Conservation (phyloP, 2,888 invertebrate species). For the Stenodera caucasica region DNA sequence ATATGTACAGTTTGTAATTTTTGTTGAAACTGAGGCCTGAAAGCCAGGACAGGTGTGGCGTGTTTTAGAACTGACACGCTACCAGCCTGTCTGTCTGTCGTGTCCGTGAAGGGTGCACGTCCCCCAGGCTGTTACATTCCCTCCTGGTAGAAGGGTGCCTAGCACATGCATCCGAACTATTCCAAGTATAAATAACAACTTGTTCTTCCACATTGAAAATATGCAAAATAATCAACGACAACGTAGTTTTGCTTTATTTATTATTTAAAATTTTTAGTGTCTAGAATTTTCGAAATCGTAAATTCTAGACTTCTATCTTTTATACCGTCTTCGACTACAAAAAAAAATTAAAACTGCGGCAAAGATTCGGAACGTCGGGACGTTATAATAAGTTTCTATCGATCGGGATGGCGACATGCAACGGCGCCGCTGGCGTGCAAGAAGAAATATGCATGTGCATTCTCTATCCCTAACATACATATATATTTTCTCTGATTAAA, state of each 20-base stretch:
- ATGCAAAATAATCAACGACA: neutral
- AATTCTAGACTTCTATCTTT: neutral
- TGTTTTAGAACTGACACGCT: constrained; percentile 13
- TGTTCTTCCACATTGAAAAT: neutral
- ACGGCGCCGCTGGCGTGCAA: constrained; percentile 4
- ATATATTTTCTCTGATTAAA: neutral
- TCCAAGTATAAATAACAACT: neutral
- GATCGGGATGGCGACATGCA: constrained; percentile 5
- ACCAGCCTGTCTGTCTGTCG: constrained; percentile 14
- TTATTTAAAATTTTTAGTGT: too few relatives aligned
- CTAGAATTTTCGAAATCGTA: constrained; percentile 9
- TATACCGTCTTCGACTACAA: neutral
- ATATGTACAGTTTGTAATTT: constrained; percentile 7
- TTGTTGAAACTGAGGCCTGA: constrained; percentile 10
- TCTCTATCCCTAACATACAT: neutral
- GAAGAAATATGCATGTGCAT: constrained; percentile 7
- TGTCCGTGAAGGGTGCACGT: constrained; percentile 12
- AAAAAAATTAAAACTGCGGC: neutral
- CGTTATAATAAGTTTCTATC: constrained; percentile 7
- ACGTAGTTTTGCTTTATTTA: neutral
- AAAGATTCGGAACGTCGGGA: constrained; percentile 3
- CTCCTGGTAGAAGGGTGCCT: constrained; percentile 9
- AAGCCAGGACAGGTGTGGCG: constrained; percentile 12
- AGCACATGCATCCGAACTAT: constrained; percentile 6
- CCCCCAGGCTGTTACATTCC: constrained; percentile 12